Base-by-base conservation (phyloP, 2,888 invertebrate species). In the Halocaridina rubra region DNA sequence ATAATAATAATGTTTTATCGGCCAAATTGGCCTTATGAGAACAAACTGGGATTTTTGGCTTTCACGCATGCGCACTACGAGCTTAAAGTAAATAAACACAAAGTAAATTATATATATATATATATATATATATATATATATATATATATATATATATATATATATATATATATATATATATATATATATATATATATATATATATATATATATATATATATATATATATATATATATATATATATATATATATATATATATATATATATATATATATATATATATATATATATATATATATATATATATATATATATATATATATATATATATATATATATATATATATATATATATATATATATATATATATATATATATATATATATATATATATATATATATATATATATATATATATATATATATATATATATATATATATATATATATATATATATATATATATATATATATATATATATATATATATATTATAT, bases 241-340 rank as follows among this genome's bases (percentile, higher is more conserved):
- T 19, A 74, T 46, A 46, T 22, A 74, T 46, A 22, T 1, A 46
- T 24, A 5, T 19, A 33, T 72, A 72, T 72, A 72, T 72, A 72
- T 72, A 72, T 33, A 72, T 72, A 33, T 33, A 72, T 72, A 33
- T 61, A 77, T 59, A 78, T 78, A 78, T 78, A 78, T 64, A 78
- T 78, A 78, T 78, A 64, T 64, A 78, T 78, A 61, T 64, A 78
- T 76, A 78, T 78, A 78, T 78, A 78, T 64, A 78, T 64, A 64
- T 78, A 78, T 78, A 77, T 78, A 78, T 77, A 78, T 64, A 78
- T 78, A 78, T 64, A 78, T 78, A 78, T 78, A 77, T 77, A 77
- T 33, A 77, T 61, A 67, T 7, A 29, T 61, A 33, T 10, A 33
- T 61, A 30, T 33, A 33, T 22, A 39, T 72, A 33, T 33, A 33